These are phyloP conservation scores for Drosophila nannoptera DNA, from an alignment of 1,140 invertebrate species.

Conservation along the genomic window DNA sequence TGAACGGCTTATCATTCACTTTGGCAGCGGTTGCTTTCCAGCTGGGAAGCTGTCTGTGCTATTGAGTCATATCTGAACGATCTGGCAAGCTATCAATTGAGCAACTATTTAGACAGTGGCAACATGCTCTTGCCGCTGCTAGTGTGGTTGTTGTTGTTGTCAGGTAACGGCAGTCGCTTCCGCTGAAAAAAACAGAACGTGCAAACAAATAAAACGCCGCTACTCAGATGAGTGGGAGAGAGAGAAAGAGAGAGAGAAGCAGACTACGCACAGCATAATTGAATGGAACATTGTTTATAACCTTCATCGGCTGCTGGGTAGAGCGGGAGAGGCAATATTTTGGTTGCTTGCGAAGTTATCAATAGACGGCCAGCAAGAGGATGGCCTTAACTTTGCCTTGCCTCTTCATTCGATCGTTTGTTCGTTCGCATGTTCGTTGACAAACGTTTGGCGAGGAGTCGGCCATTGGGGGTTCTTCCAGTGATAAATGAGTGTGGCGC, in stretches of 20 bases:
- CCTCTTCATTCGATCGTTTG: no score
- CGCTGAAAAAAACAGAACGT: constrained; percentile 31
- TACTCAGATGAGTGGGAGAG: background rate
- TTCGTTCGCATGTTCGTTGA: background rate
- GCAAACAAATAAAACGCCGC: constrained; percentile 11
- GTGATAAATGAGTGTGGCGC: constrained; percentile 37
- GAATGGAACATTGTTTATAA: constrained; percentile 45
- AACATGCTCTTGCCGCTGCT: constrained; percentile 24
- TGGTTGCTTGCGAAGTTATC: constrained; percentile 6
- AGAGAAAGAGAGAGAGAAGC: background rate
- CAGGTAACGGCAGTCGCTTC: constrained; percentile 39
- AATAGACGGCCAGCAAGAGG: background rate
- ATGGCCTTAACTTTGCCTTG: constrained; percentile 17
- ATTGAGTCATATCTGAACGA: constrained; percentile 37
- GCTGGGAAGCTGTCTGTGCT: constrained; percentile 13
- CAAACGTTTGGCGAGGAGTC: background rate
- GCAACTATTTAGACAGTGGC: constrained; percentile 48
- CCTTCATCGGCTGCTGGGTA: constrained; percentile 26
- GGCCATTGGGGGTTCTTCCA: constrained; percentile 22
- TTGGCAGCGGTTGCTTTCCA: background rate
- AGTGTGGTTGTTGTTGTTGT: constrained; percentile 31
- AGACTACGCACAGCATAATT: constrained; percentile 40
- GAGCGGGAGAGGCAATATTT: background rate
- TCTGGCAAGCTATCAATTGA: constrained; percentile 34
- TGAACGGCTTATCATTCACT: constrained; percentile 3